A percentile compares a stretch with the other conserved stretches of the same genome.
Conservation (phyloP, 2,113 vertebrate species). For the Pungitius pungitius region DNA sequence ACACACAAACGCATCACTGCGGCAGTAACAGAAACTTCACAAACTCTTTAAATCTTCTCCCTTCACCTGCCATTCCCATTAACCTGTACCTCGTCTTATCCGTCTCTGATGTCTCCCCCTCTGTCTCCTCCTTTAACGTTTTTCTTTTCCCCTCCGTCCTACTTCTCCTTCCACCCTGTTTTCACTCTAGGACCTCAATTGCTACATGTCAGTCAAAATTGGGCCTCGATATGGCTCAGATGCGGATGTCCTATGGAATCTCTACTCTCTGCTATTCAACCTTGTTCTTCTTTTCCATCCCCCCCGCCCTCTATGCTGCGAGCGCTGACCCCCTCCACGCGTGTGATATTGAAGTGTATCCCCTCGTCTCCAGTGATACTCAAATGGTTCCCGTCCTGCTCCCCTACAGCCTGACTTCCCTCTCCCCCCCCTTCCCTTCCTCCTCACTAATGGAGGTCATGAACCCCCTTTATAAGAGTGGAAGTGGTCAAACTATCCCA, state of each 20-base stretch:
- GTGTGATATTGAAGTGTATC: conserved; percentile 47
- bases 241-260: conserved; percentile 10
- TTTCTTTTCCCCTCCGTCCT: neutral
- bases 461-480: neutral
- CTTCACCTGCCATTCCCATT: conserved; percentile 61
- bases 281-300: conserved; percentile 9
- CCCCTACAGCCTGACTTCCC: neutral
- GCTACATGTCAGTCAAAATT: conserved; percentile 57
- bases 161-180: conserved; percentile 23
- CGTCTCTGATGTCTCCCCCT: conserved; percentile 36
- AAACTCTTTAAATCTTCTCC: conserved; percentile 58
- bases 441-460: conserved; percentile 1
- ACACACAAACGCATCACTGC: conserved; percentile 28
- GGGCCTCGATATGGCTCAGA: conserved; percentile 41
- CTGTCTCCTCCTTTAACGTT: conserved; percentile 12
- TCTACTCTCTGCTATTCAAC: conserved; percentile 19
- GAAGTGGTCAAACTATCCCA: conserved; percentile 7
- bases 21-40: conserved; percentile 58
- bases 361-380: conserved; percentile 15
- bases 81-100: conserved; percentile 59
- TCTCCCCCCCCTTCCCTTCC: neutral
- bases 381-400: conserved; percentile 1
- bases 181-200: conserved; percentile 54
- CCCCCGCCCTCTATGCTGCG: conserved; percentile 10
- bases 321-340: conserved; percentile 43